Percentiles rank a stretch among this genome's conserved stretches.
phyloP scores from a whole-genome alignment of 2,797 vertebrate species.

The Fundulus diaphanus region DNA sequence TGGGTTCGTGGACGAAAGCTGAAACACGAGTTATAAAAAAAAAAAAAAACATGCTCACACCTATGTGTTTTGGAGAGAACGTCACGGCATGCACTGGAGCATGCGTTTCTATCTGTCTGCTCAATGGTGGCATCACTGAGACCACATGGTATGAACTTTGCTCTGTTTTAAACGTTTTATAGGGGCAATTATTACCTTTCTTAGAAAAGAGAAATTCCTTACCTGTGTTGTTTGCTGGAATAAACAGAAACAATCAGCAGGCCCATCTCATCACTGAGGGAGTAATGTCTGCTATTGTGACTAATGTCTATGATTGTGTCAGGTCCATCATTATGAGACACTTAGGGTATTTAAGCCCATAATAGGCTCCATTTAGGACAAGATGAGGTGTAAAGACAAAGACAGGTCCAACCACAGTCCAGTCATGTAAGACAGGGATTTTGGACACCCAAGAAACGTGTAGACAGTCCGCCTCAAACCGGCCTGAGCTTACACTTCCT shows the following conservation, averaged over 20 bases:
- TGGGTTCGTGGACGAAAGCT: conserved; percentile 11
- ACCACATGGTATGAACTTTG: conserved; percentile 58
- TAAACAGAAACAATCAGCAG: conserved; percentile 28
- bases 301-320: conserved; percentile 46
- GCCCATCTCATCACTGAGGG: conserved; percentile 24
- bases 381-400: conserved; percentile 17
- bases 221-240: conserved; percentile 37
- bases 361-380: conserved; percentile 15
- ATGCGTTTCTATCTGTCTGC: conserved; percentile 16
- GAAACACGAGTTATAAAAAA: conserved; percentile 7
- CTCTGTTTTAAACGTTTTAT: conserved; percentile 68
- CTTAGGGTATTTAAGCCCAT: conserved; percentile 35
- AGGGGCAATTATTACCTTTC: conserved; percentile 22
- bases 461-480: neutral
- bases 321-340: conserved; percentile 45
- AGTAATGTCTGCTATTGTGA: conserved; percentile 56
- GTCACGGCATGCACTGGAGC: conserved; percentile 14
- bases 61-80: conserved; percentile 7
- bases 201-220: conserved; percentile 48
- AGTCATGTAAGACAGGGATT: neutral
- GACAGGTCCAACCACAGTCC: conserved; percentile 7
- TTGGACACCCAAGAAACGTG: neutral
- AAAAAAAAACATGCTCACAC: neutral
- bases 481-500: neutral
- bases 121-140: conserved; percentile 54